Evolutionary conservation across 1,140 invertebrate species (phyloP).

Genomic region (Drosophila bocqueti): DNA sequence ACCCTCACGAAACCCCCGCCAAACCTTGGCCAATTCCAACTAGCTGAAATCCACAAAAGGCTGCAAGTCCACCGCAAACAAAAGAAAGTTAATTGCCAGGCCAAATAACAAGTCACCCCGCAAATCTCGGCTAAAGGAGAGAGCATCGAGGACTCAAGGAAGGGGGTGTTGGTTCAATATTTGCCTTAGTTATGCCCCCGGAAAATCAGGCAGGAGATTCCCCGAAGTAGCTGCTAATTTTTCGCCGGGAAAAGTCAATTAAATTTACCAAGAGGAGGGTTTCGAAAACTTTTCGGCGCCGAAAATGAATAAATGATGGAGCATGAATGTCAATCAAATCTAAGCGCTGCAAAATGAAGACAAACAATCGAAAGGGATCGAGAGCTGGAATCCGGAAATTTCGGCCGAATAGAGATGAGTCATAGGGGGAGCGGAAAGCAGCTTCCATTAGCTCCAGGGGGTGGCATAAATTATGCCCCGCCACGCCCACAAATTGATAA

Average conservation of each 20-base stretch:
- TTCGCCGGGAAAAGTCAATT: constrained; percentile 56
- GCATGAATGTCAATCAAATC: constrained; percentile 81
- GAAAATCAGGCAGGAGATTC: constrained; percentile 19
- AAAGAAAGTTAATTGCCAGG: constrained; percentile 72
- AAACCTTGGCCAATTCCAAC: constrained; percentile 17
- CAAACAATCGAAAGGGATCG: constrained; percentile 57
- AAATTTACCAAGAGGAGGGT: constrained; percentile 32
- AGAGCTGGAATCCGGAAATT: constrained; percentile 56
- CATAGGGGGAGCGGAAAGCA: constrained; percentile 36
- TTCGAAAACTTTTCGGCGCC: constrained; percentile 54
- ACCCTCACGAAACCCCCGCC: background rate
- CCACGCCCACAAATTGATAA: constrained; percentile 81
- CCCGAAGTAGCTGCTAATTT: constrained; percentile 46
- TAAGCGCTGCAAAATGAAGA: constrained; percentile 68
- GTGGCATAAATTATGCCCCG: constrained; percentile 71
- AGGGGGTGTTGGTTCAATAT: constrained; percentile 48
- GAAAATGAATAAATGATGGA: constrained; percentile 80
- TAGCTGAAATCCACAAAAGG: constrained; percentile 40
- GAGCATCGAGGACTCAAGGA: background rate
- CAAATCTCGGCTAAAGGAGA: constrained; percentile 17
- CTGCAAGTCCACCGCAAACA: constrained; percentile 64
- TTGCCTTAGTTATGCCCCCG: constrained; percentile 46
- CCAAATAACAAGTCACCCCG: constrained; percentile 55
- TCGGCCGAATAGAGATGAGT: constrained; percentile 65
- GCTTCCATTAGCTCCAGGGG: constrained; percentile 61